Percentiles rank a stretch among this genome's conserved stretches.
Evolutionary conservation across 2,797 vertebrate genomes (phyloP).

Genomic region (Myotis findleyi): DNA sequence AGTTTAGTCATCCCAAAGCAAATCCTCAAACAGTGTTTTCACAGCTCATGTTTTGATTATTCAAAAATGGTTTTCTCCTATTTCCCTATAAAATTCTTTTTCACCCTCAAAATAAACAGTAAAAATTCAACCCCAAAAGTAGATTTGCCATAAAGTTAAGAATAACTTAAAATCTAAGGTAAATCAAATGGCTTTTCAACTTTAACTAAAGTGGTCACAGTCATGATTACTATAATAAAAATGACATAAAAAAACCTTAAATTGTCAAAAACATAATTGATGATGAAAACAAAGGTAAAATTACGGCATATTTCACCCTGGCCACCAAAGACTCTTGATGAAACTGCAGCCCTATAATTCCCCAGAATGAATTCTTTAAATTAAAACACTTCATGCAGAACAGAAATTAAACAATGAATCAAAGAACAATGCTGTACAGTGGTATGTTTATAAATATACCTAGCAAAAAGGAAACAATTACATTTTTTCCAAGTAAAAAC

Average conservation of each 20-base stretch:
- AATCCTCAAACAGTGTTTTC: constrained; percentile 1
- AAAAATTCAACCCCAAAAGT: constrained; percentile 47
- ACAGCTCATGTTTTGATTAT: constrained; percentile 17
- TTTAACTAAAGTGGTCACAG: constrained; percentile 74
- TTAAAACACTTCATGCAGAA: constrained; percentile 83
- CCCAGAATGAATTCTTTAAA: constrained; percentile 81
- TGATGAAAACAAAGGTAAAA: constrained; percentile 74
- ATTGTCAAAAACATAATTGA: constrained; percentile 76
- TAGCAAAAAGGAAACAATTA: constrained; percentile 76
- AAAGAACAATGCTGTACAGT: constrained; percentile 78
- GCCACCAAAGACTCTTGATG: constrained; percentile 69
- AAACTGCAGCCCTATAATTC: constrained; percentile 70
- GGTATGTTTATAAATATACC: constrained; percentile 70
- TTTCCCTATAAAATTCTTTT: constrained; percentile 57
- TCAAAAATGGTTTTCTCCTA: constrained; percentile 56
- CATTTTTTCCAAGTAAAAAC: constrained; percentile 70
- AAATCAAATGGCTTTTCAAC: constrained; percentile 74
- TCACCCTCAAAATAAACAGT: constrained; percentile 60
- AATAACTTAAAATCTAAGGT: constrained; percentile 73
- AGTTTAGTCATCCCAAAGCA: constrained; percentile 37
- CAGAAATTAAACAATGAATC: constrained; percentile 83
- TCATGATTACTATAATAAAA: constrained; percentile 76
- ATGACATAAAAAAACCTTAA: constrained; percentile 60
- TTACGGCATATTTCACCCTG: constrained; percentile 67
- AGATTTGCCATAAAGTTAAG: constrained; percentile 64